Conservation (phyloP, 1,140 invertebrate species). For the Drosophila rufa region DNA sequence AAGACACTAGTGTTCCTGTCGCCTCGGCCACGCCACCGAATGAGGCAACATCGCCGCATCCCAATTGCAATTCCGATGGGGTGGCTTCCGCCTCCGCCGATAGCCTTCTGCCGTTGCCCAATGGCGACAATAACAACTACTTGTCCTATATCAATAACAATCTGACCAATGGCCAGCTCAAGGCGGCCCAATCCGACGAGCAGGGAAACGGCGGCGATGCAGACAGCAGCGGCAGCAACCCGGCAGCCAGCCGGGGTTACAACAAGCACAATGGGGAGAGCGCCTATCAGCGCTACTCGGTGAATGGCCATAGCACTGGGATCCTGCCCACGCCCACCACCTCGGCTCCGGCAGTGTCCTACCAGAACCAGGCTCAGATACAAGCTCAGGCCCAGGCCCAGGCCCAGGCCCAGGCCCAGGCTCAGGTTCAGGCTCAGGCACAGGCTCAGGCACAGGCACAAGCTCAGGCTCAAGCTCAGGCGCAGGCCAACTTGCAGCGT, state of each 20-base stretch:
- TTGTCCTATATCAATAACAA: slow-evolving; percentile 75
- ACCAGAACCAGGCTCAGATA: slow-evolving; percentile 38
- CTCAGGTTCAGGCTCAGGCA: slow-evolving; percentile 46
- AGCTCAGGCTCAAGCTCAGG: slow-evolving; percentile 51
- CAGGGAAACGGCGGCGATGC: slow-evolving; percentile 22
- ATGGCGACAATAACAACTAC: slow-evolving; percentile 73
- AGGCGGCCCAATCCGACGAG: slow-evolving; percentile 41
- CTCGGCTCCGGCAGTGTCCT: slow-evolving; percentile 34
- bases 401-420: slow-evolving; percentile 40
- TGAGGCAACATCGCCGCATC: slow-evolving; percentile 37
- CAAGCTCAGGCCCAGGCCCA: slow-evolving; percentile 39
- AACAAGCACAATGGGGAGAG: slow-evolving; percentile 64
- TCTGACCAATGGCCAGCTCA: slow-evolving; percentile 53
- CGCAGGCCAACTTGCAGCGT: slow-evolving; percentile 59
- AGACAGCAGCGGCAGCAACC: slow-evolving; percentile 29
- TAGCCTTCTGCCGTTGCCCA: slow-evolving; percentile 47
- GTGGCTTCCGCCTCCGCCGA: slow-evolving; percentile 10
- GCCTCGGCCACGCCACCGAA: slow-evolving; percentile 42
- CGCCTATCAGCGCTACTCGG: slow-evolving; percentile 44
- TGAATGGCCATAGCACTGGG: slow-evolving; percentile 70
- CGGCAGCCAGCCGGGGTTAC: slow-evolving; percentile 40
- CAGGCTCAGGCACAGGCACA: slow-evolving; percentile 35
- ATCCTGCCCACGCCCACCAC: slow-evolving; percentile 84
- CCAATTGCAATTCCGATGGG: not conserved
- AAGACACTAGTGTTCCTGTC: slow-evolving; percentile 7